These are phyloP conservation scores for Ploceus nigricollis DNA, from an alignment of 2,113 vertebrate species.

Conservation along the genomic window DNA sequence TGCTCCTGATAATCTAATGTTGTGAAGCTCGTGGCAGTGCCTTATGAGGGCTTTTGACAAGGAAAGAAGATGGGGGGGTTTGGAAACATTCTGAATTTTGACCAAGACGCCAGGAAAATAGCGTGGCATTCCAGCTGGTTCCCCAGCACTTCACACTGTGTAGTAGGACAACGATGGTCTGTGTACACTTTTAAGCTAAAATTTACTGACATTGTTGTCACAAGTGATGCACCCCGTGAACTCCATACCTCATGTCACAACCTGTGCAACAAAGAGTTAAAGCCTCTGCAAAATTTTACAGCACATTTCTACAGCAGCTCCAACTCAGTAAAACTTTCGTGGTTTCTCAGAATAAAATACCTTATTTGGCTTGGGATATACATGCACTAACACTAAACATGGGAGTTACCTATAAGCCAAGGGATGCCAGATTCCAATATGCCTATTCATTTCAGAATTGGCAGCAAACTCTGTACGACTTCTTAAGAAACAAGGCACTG, in stretches of 20 bases:
- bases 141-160: rapidly evolving
- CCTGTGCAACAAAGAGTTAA: not conserved
- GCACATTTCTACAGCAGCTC: not conserved
- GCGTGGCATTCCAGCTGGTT: not conserved
- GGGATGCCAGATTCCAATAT: not conserved
- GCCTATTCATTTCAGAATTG: constrained; percentile 15
- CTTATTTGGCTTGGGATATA: not conserved
- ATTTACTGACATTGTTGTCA: not conserved
- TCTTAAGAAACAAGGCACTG: not conserved
- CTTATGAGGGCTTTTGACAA: not conserved
- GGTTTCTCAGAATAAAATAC: not conserved
- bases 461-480: not conserved
- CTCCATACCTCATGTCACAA: not conserved
- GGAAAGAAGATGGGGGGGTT: not conserved
- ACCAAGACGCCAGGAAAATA: not conserved
- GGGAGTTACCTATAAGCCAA: not conserved
- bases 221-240: not conserved
- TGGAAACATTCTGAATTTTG: not conserved
- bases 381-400: not conserved
- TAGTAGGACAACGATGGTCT: not conserved
- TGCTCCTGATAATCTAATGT: not conserved
- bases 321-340: not conserved
- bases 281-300: not conserved
- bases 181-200: not conserved
- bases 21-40: rapidly evolving